phyloP scores from a whole-genome alignment of 2,797 vertebrate genomes.

The Podargus strigoides region DNA sequence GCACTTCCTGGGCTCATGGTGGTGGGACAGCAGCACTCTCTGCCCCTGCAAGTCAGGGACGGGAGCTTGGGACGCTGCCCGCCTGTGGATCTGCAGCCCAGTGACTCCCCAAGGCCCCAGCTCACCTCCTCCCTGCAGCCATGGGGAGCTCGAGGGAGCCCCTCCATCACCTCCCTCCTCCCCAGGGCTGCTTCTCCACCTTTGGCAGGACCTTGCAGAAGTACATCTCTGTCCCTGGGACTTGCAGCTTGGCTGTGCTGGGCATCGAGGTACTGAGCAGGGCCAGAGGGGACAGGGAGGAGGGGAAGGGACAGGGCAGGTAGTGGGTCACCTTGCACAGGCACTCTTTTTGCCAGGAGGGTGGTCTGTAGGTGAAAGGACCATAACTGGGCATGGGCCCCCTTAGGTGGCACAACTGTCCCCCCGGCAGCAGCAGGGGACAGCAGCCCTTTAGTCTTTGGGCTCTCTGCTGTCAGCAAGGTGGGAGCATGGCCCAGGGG shows the following conservation, averaged over 20 bases:
- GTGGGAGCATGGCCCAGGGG: fast-evolving
- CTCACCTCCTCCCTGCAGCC: not conserved
- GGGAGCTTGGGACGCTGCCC: not conserved
- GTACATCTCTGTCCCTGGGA: constrained; percentile 28
- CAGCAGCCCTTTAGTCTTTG: no score
- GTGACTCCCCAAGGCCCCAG: no score
- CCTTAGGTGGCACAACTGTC: no score
- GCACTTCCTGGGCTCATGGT: not conserved
- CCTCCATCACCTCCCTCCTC: not conserved
- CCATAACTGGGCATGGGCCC: fast-evolving
- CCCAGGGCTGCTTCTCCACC: constrained; percentile 60
- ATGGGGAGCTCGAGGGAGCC: fast-evolving
- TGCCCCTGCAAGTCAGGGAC: no score
- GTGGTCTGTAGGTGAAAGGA: not conserved
- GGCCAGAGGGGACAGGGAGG: fast-evolving
- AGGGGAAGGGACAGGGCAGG: not conserved
- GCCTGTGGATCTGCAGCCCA: fast-evolving
- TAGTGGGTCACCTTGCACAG: fast-evolving
- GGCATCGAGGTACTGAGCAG: constrained; percentile 39
- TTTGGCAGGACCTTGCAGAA: constrained; percentile 29
- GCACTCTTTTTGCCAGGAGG: fast-evolving
- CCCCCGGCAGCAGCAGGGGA: no score
- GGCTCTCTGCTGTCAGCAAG: no score
- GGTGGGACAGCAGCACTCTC: not conserved
- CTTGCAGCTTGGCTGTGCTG: constrained; percentile 43